Base-by-base conservation (phyloP, 1,140 invertebrate genomes). In the Hestina assimilis region DNA sequence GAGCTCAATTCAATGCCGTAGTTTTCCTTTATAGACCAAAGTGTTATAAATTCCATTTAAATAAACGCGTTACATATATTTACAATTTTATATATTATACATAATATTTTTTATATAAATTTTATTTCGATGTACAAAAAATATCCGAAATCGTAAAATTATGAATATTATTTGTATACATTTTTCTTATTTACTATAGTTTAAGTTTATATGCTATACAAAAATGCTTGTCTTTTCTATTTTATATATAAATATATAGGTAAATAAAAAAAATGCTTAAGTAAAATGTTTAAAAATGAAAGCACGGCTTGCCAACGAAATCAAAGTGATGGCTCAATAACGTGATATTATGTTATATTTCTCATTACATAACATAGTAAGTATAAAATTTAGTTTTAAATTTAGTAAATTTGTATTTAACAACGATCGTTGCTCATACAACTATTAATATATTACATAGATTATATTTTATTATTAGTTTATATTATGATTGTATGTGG, bases 341-440 rank as follows among this genome's bases (percentile, higher is more conserved):
- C 24, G 61, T 64, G 61, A 64, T 64, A 64, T 50, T 59, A 56
- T 40, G 26, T 40, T 40, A 40, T 51, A 40, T 42, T 24, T 51
- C 33, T 35, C 33, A 35, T 11, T n/a, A n/a, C n/a, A n/a, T n/a
- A n/a, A 38, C 7, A 17, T 38, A 38, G 33, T 17, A 19, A 38
- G 19, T 17, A 17, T 38, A 38, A 17, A 38, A 17, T 38, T 17
- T 38, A 1, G 9, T 15, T 35, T 17, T 35, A 8, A n/a, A n/a
- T n/a, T 17, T 1, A 17, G 6, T 9, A 35, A 35, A 17, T 7
- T 8, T n/a, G n/a, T n/a, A n/a, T n/a, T n/a, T n/a, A n/a, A 35
- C 5, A 17, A 35, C 19, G 14, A 35, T 19, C 19, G 11, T 33
- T 33, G 15, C 31, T 33, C 31, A 12, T 6, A 33, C 1, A n/a